Evolutionary conservation across 2,113 vertebrate genomes (phyloP).

Genomic region (Chiloscyllium plagiosum): DNA sequence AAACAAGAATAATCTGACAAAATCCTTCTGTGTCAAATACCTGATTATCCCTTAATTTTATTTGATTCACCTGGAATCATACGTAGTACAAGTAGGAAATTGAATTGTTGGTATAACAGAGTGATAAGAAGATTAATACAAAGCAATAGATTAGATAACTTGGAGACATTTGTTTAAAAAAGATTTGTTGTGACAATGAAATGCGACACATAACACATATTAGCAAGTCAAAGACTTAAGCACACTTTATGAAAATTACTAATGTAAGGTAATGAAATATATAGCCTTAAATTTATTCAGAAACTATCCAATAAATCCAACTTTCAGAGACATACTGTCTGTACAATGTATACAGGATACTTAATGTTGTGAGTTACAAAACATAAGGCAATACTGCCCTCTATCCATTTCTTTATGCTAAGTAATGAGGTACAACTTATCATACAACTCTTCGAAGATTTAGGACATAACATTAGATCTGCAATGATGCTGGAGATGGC

Average conservation of each 20-base stretch:
- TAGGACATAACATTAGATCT: neutral
- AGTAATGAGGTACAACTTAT: neutral
- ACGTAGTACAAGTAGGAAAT: neutral
- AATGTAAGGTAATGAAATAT: neutral
- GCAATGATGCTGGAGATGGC: neutral
- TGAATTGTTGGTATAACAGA: neutral
- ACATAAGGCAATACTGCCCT: constrained; percentile 19
- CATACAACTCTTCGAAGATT: neutral
- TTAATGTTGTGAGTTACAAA: neutral
- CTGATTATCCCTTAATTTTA: neutral
- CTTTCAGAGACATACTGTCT: neutral
- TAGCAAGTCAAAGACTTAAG: neutral
- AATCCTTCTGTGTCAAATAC: neutral
- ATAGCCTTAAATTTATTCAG: neutral
- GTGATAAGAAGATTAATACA: constrained; percentile 11
- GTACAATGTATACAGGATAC: neutral
- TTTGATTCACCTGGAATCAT: neutral
- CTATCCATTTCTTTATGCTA: neutral
- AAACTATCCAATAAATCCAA: neutral
- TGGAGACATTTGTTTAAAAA: neutral
- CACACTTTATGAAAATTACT: neutral
- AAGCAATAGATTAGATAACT: neutral
- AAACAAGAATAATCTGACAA: neutral
- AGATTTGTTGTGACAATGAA: neutral
- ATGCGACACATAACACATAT: too few relatives aligned